A percentile compares a stretch with the other conserved stretches of the same genome.
Evolutionary conservation across 2,113 vertebrate species (phyloP).

Genomic region (Gila orcuttii): DNA sequence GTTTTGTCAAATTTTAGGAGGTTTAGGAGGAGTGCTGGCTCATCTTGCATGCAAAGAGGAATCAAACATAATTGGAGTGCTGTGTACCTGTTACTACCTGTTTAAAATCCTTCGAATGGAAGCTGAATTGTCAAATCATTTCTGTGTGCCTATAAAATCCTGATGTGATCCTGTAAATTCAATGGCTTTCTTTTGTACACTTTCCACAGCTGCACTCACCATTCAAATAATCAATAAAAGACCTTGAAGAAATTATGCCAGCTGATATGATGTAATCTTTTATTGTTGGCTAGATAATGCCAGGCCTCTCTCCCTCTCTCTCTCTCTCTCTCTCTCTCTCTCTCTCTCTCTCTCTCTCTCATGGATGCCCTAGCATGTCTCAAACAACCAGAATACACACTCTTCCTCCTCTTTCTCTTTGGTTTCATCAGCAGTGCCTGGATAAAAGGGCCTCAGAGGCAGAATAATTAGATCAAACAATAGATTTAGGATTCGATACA

Average conservation of each 20-base stretch:
- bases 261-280: slow-evolving; percentile 58
- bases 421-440: slow-evolving; percentile 52
- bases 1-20: neutral
- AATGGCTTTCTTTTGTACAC: slow-evolving; percentile 49
- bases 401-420: slow-evolving; percentile 52
- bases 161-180: slow-evolving; percentile 48
- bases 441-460: slow-evolving; percentile 52
- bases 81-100: slow-evolving; percentile 21
- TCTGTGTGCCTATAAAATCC: slow-evolving; percentile 49
- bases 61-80: neutral
- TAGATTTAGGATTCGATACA: slow-evolving; percentile 58
- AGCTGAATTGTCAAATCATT: slow-evolving; percentile 34
- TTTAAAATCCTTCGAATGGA: neutral
- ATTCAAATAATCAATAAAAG: slow-evolving; percentile 53
- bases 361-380: slow-evolving; percentile 5
- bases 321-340: slow-evolving; percentile 16
- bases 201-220: slow-evolving; percentile 45
- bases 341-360: slow-evolving; percentile 32
- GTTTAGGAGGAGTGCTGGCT: neutral
- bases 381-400: slow-evolving; percentile 14
- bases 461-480: slow-evolving; percentile 65
- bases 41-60: slow-evolving; percentile 11
- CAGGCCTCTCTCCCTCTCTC: slow-evolving; percentile 33
- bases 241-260: slow-evolving; percentile 54
- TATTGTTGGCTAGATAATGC: slow-evolving; percentile 57